Evolutionary conservation across 92 coral and sea anemone genomes (phyloP).

Genomic region (Pocillopora grandis): DNA sequence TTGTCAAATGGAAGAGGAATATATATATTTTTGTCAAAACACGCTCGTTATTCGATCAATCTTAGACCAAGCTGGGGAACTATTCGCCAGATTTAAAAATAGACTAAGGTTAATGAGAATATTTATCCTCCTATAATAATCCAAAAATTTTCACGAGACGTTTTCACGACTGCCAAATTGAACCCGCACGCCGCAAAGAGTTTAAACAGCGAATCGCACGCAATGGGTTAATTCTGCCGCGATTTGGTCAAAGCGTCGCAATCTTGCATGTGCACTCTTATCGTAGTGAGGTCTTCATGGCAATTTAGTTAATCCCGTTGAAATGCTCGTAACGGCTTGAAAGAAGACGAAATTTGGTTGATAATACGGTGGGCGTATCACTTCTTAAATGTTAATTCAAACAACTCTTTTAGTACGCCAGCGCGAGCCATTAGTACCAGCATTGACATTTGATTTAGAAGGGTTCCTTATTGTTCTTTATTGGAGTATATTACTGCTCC

Average conservation of each 20-base stretch:
- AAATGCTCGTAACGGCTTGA: constrained; percentile 57
- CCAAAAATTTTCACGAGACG: constrained; percentile 23
- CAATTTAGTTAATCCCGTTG: constrained; percentile 52
- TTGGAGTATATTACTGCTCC: constrained; percentile 75
- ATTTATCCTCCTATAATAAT: constrained; percentile 36
- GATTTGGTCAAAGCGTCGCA: constrained; percentile 28
- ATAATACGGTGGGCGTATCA: constrained; percentile 88
- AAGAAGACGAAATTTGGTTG: constrained; percentile 59
- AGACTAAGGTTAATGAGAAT: constrained; percentile 36
- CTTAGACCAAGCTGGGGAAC: constrained; percentile 33
- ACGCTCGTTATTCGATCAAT: constrained; percentile 14
- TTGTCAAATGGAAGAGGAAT: constrained; percentile 8
- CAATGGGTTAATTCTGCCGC: background rate
- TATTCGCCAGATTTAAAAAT: constrained; percentile 31
- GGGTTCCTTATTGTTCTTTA: constrained; percentile 51
- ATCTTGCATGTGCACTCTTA: constrained; percentile 3
- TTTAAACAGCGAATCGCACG: constrained; percentile 23
- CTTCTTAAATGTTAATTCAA: constrained; percentile 72
- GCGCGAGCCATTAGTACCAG: constrained; percentile 43
- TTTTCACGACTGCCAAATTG: constrained; percentile 26
- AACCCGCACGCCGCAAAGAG: constrained; percentile 12
- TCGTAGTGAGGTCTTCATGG: constrained; percentile 33
- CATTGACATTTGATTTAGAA: constrained; percentile 36
- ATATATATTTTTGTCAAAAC: constrained; percentile 19
- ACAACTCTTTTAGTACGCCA: constrained; percentile 66